phyloP scores from a whole-genome alignment of 2,113 vertebrate species.

The Gymnarchus niloticus region DNA sequence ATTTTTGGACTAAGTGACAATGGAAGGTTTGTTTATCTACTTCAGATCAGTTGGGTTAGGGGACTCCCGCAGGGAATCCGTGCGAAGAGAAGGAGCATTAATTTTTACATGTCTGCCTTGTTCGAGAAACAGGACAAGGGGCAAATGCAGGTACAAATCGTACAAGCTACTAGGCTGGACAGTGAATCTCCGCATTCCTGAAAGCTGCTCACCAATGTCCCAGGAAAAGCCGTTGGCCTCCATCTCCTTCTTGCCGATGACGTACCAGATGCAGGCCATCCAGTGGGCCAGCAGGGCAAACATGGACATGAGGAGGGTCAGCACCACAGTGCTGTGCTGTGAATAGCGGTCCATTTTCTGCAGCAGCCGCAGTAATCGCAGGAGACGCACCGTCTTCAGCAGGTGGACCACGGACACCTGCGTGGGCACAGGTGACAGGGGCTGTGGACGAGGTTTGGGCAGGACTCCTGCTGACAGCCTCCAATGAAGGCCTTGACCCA shows the following conservation, averaged over 20 bases:
- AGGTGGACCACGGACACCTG: constrained; percentile 95
- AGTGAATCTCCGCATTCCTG: no score
- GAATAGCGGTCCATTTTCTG: constrained; percentile 98
- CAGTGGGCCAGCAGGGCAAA: constrained; percentile 95
- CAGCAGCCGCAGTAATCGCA: constrained; percentile 85
- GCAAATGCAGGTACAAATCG: neutral
- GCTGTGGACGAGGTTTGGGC: neutral
- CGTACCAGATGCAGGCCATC: constrained; percentile 99
- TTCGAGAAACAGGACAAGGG: neutral
- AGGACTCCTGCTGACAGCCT: neutral
- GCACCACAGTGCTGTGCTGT: constrained; percentile 92
- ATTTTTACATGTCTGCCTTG: neutral
- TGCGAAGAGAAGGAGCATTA: neutral
- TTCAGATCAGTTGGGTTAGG: neutral
- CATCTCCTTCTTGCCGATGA: constrained; percentile 96
- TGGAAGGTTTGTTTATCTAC: no score
- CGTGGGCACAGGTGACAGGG: neutral
- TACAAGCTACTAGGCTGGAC: no score
- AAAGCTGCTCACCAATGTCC: constrained; percentile 90
- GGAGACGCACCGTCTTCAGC: constrained; percentile 84
- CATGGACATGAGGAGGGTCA: constrained; percentile 97
- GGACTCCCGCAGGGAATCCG: neutral
- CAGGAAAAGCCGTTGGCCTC: constrained; percentile 84
- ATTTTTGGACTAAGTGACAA: neutral
- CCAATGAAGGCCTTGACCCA: no score